These are phyloP conservation scores for Crossocerus cetratus DNA, from an alignment of 2,888 invertebrate species.

Conservation along the genomic window DNA sequence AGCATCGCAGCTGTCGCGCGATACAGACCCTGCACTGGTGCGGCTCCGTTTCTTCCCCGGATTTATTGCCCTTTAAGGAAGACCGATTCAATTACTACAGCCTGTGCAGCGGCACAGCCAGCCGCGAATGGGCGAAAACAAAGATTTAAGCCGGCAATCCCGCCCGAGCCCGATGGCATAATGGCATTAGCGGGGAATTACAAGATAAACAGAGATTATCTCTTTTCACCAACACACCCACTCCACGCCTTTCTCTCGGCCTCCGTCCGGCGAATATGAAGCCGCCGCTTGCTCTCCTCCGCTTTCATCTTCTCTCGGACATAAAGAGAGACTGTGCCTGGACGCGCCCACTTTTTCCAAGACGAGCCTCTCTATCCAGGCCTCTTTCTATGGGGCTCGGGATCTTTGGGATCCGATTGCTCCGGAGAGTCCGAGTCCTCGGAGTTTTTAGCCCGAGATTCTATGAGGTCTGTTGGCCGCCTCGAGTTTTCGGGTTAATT, in stretches of 20 bases:
- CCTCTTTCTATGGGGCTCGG: too few relatives aligned
- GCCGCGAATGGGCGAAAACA: constrained; percentile 49
- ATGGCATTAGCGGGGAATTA: constrained; percentile 66
- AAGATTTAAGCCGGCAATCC: constrained; percentile 64
- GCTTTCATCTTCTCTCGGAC: background rate
- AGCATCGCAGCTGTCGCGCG: constrained; percentile 47
- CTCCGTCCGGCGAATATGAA: background rate
- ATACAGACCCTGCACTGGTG: constrained; percentile 19
- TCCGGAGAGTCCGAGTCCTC: too few relatives aligned
- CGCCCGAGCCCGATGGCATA: constrained; percentile 56
- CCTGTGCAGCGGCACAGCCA: constrained; percentile 9
- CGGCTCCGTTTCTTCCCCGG: constrained; percentile 26
- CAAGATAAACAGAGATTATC: constrained; percentile 71
- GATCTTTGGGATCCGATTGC: too few relatives aligned
- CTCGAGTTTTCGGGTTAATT: too few relatives aligned
- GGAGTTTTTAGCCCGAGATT: too few relatives aligned
- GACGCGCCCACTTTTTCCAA: too few relatives aligned
- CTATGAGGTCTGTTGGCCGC: too few relatives aligned
- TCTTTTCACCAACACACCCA: constrained; percentile 47
- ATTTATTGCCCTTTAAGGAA: constrained; percentile 58
- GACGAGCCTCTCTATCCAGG: too few relatives aligned
- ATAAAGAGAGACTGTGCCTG: background rate
- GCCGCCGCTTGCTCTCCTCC: constrained; percentile 18
- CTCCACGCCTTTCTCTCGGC: constrained; percentile 13
- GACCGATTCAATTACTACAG: constrained; percentile 55